These are phyloP conservation scores for Brienomyrus longianalis DNA, from an alignment of 2,113 vertebrate species.

Conservation along the genomic window DNA sequence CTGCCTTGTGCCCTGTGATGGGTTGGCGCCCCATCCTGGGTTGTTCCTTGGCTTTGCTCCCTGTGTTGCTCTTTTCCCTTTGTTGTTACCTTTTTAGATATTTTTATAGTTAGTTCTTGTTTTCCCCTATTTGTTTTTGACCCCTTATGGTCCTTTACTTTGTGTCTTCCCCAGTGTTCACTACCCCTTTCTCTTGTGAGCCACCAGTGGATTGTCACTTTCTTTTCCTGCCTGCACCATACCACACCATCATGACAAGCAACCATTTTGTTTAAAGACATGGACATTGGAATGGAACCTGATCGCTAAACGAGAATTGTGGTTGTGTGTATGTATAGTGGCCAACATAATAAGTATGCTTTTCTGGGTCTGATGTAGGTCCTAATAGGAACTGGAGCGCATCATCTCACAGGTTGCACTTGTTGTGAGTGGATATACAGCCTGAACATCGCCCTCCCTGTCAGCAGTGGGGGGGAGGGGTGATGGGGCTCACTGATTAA, in stretches of 20 bases:
- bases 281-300: not conserved
- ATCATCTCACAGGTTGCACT: not conserved
- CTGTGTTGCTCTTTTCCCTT: too few relatives aligned
- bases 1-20: not conserved
- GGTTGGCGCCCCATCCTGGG: too few relatives aligned
- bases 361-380: not conserved
- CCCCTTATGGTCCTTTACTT: too few relatives aligned
- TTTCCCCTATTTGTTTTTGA: too few relatives aligned
- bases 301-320: not conserved
- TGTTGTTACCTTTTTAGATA: too few relatives aligned
- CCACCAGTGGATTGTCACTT: too few relatives aligned
- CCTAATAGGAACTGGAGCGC: not conserved
- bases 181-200: too few relatives aligned
- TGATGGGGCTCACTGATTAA: slow-evolving; percentile 40
- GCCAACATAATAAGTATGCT: not conserved
- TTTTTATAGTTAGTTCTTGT: too few relatives aligned
- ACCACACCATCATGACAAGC: too few relatives aligned
- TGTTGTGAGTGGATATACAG: not conserved
- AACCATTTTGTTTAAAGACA: not conserved
- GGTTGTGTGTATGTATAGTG: not conserved
- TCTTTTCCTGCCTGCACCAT: too few relatives aligned
- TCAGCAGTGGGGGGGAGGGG: not conserved
- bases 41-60: too few relatives aligned
- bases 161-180: too few relatives aligned
- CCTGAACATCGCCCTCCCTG: not conserved